Conservation (phyloP, 2,113 vertebrate genomes). For the Turdus rufiventris region DNA sequence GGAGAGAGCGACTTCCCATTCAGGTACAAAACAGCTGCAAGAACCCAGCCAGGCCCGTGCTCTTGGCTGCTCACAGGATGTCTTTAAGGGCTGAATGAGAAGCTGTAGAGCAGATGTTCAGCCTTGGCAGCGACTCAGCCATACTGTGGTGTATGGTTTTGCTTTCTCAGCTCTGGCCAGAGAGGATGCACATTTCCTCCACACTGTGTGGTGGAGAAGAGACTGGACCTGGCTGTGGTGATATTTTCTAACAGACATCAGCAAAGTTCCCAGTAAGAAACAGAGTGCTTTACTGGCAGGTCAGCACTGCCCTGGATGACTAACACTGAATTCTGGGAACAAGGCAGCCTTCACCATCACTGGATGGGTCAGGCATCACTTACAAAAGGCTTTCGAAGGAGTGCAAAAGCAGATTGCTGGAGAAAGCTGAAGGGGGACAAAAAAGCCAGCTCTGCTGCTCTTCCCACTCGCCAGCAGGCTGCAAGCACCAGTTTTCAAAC, state of each 20-base stretch:
- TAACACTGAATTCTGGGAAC: not conserved
- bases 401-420: conserved; percentile 21
- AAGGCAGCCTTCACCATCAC: not conserved
- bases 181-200: not conserved
- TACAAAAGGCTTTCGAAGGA: conserved; percentile 27
- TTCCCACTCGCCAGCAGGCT: not conserved
- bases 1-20: not conserved
- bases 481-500: not conserved
- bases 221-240: not conserved
- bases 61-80: not conserved
- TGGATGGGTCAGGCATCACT: conserved; percentile 13
- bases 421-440: conserved; percentile 4
- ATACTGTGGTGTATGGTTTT: not conserved
- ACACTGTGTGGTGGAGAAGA: not conserved
- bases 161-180: not conserved
- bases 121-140: not conserved
- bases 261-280: not conserved
- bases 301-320: not conserved
- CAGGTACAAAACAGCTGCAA: not conserved
- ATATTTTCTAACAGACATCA: not conserved
- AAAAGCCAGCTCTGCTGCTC: not conserved
- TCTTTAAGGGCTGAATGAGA: not conserved
- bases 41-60: not conserved
- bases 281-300: not conserved
- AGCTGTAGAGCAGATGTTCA: conserved; percentile 43